Evolutionary conservation across 2,888 invertebrate genomes (phyloP).

Genomic region (Hypena proboscidalis): DNA sequence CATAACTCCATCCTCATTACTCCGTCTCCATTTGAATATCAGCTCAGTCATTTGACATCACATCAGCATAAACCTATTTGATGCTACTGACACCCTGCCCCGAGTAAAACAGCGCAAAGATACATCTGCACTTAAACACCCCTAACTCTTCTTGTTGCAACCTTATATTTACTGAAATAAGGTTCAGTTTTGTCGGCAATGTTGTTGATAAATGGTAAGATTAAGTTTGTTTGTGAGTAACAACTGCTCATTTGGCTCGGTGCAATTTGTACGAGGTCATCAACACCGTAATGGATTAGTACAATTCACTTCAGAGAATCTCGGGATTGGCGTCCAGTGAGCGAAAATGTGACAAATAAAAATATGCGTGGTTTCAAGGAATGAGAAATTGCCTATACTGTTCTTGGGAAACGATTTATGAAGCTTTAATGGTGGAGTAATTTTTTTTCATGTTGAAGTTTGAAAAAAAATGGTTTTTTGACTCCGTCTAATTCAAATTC

Average conservation of each 20-base stretch:
- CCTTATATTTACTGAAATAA: background rate
- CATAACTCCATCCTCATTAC: constrained; percentile 26
- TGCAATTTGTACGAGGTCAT: constrained; percentile 71
- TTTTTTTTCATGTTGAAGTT: background rate
- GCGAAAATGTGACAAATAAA: constrained; percentile 17
- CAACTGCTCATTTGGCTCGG: constrained; percentile 62
- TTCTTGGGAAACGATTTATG: background rate
- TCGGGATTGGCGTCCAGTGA: constrained; percentile 51
- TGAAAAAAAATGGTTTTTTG: too few species aligned
- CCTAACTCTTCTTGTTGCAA: background rate
- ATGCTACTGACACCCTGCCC: constrained; percentile 47
- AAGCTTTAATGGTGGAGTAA: background rate
- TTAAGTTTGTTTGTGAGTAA: constrained; percentile 45
- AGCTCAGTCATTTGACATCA: constrained; percentile 38
- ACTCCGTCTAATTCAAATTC: too few species aligned
- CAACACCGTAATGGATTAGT: constrained; percentile 71
- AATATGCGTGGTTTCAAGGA: constrained; percentile 6
- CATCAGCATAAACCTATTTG: constrained; percentile 50
- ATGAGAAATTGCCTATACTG: background rate
- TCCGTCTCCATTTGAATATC: constrained; percentile 33
- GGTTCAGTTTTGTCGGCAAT: constrained; percentile 12
- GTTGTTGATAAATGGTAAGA: background rate
- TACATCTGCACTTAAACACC: constrained; percentile 12
- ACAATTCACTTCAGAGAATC: constrained; percentile 66
- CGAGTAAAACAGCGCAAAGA: constrained; percentile 34